phyloP scores from a whole-genome alignment of 1,140 invertebrate species.

The Neotoxoptera formosana region DNA sequence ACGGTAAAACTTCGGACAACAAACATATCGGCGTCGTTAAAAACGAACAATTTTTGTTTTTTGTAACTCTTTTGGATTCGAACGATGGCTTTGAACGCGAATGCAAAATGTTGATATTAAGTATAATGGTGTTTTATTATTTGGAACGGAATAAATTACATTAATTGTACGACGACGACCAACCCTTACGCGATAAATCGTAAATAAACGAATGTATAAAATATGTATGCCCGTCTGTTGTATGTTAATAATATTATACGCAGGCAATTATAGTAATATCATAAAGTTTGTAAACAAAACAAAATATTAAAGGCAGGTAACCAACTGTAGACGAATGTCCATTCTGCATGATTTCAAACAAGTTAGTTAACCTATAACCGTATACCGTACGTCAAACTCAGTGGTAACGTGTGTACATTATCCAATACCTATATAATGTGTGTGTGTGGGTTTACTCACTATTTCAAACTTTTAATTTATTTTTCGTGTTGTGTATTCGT shows the following conservation, averaged over 20 bases:
- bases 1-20: too few species aligned
- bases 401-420: not conserved
- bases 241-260: not conserved
- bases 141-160: not conserved
- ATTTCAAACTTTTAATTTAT: conserved; percentile 8
- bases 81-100: not conserved
- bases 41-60: too few species aligned
- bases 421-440: not conserved
- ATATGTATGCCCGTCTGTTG: not conserved
- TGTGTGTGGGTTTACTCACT: not conserved
- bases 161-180: not conserved
- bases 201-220: not conserved
- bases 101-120: too few species aligned
- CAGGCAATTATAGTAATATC: not conserved
- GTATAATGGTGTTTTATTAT: not conserved
- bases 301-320: not conserved
- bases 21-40: too few species aligned
- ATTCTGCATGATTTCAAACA: not conserved
- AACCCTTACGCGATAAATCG: not conserved
- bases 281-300: not conserved
- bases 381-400: not conserved
- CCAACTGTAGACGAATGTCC: not conserved
- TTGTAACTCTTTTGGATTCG: not conserved
- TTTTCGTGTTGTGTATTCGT: not conserved
- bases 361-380: not conserved